A percentile compares a stretch with the other conserved stretches of the same genome.
These are phyloP conservation scores for Teleogryllus oceanicus DNA, from an alignment of 2,888 invertebrate genomes.

Conservation along the genomic window DNA sequence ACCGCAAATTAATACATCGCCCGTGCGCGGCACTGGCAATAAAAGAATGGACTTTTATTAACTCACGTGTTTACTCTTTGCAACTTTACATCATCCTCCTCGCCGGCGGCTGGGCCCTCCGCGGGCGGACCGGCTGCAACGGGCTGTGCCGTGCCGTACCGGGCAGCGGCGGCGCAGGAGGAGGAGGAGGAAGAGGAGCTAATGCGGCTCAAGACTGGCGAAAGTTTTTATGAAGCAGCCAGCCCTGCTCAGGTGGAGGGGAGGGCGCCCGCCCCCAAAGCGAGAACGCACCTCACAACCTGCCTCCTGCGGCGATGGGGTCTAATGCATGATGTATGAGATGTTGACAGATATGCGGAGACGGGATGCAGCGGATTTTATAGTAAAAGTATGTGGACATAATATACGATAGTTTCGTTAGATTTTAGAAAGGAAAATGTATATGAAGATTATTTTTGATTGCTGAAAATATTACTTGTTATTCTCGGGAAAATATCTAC, in stretches of 20 bases:
- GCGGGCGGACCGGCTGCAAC: neutral
- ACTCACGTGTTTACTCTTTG: constrained; percentile 18
- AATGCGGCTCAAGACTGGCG: constrained; percentile 8
- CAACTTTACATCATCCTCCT: neutral
- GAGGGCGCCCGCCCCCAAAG: too few relatives aligned
- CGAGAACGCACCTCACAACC: too few relatives aligned
- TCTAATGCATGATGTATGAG: too few relatives aligned
- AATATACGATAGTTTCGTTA: too few relatives aligned
- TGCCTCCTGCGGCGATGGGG: too few relatives aligned
- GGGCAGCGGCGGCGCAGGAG: neutral
- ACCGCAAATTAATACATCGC: constrained; percentile 4
- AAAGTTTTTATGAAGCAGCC: constrained; percentile 10
- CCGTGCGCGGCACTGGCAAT: neutral
- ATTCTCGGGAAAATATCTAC: too few relatives aligned
- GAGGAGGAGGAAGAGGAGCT: neutral
- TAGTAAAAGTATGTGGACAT: too few relatives aligned
- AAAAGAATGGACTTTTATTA: constrained; percentile 18
- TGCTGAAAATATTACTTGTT: too few relatives aligned
- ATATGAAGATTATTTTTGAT: too few relatives aligned
- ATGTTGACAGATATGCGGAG: too few relatives aligned
- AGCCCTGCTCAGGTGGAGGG: neutral
- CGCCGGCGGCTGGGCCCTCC: neutral
- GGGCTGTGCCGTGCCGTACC: neutral
- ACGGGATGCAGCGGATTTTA: too few relatives aligned
- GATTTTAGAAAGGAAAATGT: too few relatives aligned